Evolutionary conservation across 2,113 vertebrate genomes (phyloP).

Genomic region (Laterallus jamaicensis): DNA sequence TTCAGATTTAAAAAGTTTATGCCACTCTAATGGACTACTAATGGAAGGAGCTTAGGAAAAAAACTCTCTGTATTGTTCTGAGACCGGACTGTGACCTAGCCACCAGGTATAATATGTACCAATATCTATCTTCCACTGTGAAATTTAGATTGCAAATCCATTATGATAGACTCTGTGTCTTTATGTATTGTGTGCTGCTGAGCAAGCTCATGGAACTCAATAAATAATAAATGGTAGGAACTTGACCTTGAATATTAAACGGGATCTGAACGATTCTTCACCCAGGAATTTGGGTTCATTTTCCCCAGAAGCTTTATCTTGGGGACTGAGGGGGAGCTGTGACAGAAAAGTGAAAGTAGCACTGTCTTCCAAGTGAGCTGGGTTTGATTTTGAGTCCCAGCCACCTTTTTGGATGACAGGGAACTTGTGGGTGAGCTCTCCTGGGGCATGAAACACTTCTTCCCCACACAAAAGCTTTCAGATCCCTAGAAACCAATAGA

Average conservation of each 20-base stretch:
- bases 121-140: slow-evolving; percentile 28
- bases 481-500: not conserved
- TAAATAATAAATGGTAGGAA: slow-evolving; percentile 55
- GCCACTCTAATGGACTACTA: slow-evolving; percentile 58
- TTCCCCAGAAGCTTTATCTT: not conserved
- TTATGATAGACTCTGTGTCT: slow-evolving; percentile 37
- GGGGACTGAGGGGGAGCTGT: not conserved
- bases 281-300: not conserved
- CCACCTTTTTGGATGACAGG: not conserved
- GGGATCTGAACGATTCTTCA: not conserved
- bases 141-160: slow-evolving; percentile 59
- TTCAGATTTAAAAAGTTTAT: slow-evolving; percentile 56
- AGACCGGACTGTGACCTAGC: slow-evolving; percentile 33
- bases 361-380: not conserved
- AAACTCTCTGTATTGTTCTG: not conserved
- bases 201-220: slow-evolving; percentile 49
- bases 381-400: not conserved
- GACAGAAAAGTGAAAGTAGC: not conserved
- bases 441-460: not conserved
- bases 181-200: slow-evolving; percentile 20
- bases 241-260: slow-evolving; percentile 12
- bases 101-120: slow-evolving; percentile 50
- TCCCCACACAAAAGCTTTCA: not conserved
- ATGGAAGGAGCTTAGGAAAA: slow-evolving; percentile 56
- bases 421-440: not conserved